Conservation (phyloP, 1,140 invertebrate species). For the Scaptomyza graminum region DNA sequence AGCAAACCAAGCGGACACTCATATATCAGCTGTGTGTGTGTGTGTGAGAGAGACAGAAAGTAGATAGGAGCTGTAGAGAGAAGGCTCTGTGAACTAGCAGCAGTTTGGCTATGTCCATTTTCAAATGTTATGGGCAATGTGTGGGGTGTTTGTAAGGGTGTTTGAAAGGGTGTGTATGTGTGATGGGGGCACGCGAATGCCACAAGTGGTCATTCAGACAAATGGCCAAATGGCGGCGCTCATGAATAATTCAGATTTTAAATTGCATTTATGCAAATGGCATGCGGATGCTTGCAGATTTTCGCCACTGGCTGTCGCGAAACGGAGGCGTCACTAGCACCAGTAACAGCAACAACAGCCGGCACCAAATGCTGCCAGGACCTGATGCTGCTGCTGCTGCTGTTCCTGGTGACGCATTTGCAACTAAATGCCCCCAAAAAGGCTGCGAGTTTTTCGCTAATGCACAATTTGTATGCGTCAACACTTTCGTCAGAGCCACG, state of each 20-base stretch:
- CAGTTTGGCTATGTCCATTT: constrained; percentile 29
- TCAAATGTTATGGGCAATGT: constrained; percentile 42
- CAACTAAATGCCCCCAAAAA: constrained; percentile 75
- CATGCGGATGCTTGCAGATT: constrained; percentile 78
- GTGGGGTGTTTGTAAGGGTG: neutral
- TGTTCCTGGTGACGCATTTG: constrained; percentile 62
- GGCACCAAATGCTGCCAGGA: constrained; percentile 5
- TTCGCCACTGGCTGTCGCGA: constrained; percentile 72
- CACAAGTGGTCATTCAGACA: constrained; percentile 82
- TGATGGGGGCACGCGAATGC: constrained; percentile 45
- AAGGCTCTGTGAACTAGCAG: constrained; percentile 2
- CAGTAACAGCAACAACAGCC: neutral
- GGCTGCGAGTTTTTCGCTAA: constrained; percentile 79
- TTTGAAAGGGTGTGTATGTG: neutral
- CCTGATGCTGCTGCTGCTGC: constrained; percentile 6
- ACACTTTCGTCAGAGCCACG: constrained; percentile 65
- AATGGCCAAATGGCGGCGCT: constrained; percentile 78
- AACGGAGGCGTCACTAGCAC: constrained; percentile 46
- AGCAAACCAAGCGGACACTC: no score
- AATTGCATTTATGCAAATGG: constrained; percentile 81
- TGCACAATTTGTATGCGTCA: constrained; percentile 82
- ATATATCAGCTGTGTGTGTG: no score
- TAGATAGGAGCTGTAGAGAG: neutral
- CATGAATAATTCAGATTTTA: constrained; percentile 82
- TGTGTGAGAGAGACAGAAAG: no score